Evolutionary conservation across 2,113 vertebrate species (phyloP).

Genomic region (Patagioenas fasciata): DNA sequence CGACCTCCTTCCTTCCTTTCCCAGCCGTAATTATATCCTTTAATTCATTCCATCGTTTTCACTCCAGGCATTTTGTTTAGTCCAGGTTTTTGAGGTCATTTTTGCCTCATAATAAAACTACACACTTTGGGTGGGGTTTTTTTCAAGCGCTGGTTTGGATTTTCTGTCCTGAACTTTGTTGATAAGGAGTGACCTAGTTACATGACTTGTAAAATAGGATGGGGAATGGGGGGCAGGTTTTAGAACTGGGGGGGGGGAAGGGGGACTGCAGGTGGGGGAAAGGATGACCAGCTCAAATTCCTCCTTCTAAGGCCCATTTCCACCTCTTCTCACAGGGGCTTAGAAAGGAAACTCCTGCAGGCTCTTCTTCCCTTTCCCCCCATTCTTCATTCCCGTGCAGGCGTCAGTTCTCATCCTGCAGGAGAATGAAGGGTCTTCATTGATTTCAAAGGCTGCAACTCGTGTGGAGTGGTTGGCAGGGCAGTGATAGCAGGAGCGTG

Average conservation of each 20-base stretch:
- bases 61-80: slow-evolving; percentile 42
- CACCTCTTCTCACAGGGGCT: not conserved
- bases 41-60: slow-evolving; percentile 49
- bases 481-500: accelerated
- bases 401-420: not conserved
- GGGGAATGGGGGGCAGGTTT: not conserved
- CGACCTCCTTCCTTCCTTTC: not conserved
- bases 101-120: not conserved
- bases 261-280: not conserved
- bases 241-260: not conserved
- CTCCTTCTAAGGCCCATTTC: not conserved
- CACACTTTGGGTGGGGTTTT: not conserved
- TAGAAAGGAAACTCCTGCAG: not conserved
- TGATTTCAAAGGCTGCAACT: not conserved
- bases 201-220: not conserved
- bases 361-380: not conserved
- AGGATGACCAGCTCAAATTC: not conserved
- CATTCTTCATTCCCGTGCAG: not conserved
- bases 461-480: accelerated
- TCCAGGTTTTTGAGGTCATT: slow-evolving; percentile 1
- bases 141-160: not conserved
- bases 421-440: not conserved
- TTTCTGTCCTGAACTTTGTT: not conserved
- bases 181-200: not conserved
- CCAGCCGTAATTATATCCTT: slow-evolving; percentile 14